These are phyloP conservation scores for Heliconius cydno DNA, from an alignment of 2,888 invertebrate species.

Conservation along the genomic window DNA sequence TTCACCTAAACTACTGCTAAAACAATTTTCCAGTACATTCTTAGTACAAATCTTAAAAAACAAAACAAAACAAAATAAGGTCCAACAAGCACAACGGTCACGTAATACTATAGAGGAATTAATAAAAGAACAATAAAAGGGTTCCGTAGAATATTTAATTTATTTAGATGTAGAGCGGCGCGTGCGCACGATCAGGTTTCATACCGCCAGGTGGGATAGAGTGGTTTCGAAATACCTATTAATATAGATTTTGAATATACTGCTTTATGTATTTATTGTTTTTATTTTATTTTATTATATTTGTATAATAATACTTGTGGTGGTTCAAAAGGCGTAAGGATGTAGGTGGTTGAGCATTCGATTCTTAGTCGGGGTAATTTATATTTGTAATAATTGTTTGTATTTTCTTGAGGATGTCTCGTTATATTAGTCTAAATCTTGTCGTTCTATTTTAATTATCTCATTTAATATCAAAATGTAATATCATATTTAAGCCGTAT, in stretches of 20 bases:
- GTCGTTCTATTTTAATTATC: too few relatives aligned
- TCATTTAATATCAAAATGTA: too few relatives aligned
- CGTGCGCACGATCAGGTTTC: conserved; percentile 58
- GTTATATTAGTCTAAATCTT: too few relatives aligned
- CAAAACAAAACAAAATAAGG: background rate
- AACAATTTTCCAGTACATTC: background rate
- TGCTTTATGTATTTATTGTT: conserved; percentile 10
- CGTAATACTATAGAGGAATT: conserved; percentile 42
- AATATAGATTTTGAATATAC: conserved; percentile 21
- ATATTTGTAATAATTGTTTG: background rate
- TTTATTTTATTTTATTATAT: background rate
- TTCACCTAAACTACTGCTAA: background rate
- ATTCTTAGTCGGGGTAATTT: background rate
- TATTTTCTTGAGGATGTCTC: too few relatives aligned
- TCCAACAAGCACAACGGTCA: conserved; percentile 13
- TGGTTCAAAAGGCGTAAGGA: background rate
- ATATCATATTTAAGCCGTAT: too few relatives aligned
- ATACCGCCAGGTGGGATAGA: conserved; percentile 53
- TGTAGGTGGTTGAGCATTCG: background rate
- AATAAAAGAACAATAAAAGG: conserved; percentile 56
- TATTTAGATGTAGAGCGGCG: conserved; percentile 56
- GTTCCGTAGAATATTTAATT: conserved; percentile 53
- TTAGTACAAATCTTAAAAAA: background rate
- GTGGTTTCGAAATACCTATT: conserved; percentile 39
- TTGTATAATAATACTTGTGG: background rate